Percentiles rank a stretch among this genome's conserved stretches.
These are phyloP conservation scores for Corythornis cristatus DNA, from an alignment of 2,113 vertebrate genomes.

Conservation along the genomic window DNA sequence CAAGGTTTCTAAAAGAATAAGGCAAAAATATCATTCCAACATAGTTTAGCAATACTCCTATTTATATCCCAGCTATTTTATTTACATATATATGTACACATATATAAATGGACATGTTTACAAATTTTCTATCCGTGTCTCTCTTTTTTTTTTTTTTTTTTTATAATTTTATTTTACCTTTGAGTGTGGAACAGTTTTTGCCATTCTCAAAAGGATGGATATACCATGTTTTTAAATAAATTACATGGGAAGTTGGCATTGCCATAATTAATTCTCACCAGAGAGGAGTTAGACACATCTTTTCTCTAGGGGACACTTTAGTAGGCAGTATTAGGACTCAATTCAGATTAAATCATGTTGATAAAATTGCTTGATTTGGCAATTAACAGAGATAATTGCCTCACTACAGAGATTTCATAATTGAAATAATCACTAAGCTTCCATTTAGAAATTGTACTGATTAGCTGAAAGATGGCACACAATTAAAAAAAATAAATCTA, in stretches of 20 bases:
- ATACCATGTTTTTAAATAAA: conserved; percentile 19
- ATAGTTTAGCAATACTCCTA: not conserved
- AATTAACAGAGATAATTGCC: conserved; percentile 69
- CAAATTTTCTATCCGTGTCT: not conserved
- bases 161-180: not conserved
- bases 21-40: not conserved
- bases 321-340: conserved; percentile 58
- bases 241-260: conserved; percentile 24
- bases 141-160: not conserved
- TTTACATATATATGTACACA: not conserved
- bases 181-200: not conserved
- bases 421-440: conserved; percentile 12
- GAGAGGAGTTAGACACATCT: not conserved
- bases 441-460: conserved; percentile 47
- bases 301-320: conserved; percentile 48
- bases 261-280: conserved; percentile 24
- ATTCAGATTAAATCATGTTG: conserved; percentile 70
- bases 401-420: conserved; percentile 58
- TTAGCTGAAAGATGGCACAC: conserved; percentile 15
- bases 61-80: not conserved
- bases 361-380: conserved; percentile 68
- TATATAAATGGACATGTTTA: not conserved
- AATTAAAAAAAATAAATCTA: conserved; percentile 23
- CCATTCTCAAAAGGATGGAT: not conserved
- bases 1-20: not conserved